Percentiles rank a stretch among this genome's conserved stretches.
Conservation (phyloP, 1,140 invertebrate genomes). For the Ips typographus region DNA sequence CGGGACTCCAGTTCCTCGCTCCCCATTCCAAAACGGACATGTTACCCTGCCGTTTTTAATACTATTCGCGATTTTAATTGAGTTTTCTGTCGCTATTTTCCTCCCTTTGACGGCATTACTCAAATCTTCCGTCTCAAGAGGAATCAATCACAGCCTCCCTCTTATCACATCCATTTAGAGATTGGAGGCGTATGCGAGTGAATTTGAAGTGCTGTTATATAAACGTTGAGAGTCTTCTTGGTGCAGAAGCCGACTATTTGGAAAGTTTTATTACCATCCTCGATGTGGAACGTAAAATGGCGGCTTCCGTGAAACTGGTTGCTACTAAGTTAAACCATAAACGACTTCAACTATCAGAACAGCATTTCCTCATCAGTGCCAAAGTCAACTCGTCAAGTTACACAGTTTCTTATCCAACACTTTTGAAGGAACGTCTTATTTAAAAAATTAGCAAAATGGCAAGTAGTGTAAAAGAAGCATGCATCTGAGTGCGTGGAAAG, state of each 20-base stretch:
- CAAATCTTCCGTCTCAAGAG: no score
- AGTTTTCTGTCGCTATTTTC: neutral
- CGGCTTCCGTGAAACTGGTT: neutral
- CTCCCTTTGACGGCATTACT: neutral
- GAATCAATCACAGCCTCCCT: no score
- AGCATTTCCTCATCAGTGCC: no score
- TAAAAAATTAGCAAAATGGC: neutral
- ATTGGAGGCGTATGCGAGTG: neutral
- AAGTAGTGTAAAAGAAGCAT: neutral
- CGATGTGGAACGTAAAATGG: slow-evolving; percentile 8
- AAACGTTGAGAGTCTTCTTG: no score
- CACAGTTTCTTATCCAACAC: neutral
- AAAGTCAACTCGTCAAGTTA: no score
- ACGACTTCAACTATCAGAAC: no score
- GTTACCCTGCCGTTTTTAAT: slow-evolving; percentile 10
- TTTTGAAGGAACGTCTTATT: neutral
- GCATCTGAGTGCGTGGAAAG: neutral
- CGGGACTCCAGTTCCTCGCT: slow-evolving; percentile 33
- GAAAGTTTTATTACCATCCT: neutral
- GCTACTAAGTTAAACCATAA: no score
- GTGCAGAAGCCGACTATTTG: no score
- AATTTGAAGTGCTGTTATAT: neutral
- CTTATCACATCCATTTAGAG: no score
- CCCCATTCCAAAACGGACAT: slow-evolving; percentile 20
- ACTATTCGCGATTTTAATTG: neutral